phyloP scores from a whole-genome alignment of 2,797 vertebrate genomes.

The Poeciliopsis gracilis region DNA sequence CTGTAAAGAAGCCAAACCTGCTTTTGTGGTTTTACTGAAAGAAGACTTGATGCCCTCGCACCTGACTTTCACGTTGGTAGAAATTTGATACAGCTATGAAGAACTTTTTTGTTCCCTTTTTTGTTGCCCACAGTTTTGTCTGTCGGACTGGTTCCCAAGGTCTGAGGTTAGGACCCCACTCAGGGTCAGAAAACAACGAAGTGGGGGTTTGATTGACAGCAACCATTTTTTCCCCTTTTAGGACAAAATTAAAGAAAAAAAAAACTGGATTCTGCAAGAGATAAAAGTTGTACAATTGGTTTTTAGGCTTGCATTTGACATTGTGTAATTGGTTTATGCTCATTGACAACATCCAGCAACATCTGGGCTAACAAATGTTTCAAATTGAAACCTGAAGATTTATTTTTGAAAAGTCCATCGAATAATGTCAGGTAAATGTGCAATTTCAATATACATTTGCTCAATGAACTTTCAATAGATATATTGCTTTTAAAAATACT shows the following conservation, averaged over 20 bases:
- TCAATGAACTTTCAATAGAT: background rate
- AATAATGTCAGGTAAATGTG: background rate
- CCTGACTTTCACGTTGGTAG: background rate
- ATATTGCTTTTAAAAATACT: background rate
- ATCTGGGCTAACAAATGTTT: background rate
- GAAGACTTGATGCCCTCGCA: constrained; percentile 2
- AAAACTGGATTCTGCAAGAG: background rate
- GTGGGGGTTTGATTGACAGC: background rate
- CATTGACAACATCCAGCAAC: background rate
- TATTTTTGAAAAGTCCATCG: background rate
- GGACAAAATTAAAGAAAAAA: background rate
- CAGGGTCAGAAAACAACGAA: background rate
- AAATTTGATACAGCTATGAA: too few species aligned
- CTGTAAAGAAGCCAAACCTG: constrained; percentile 22
- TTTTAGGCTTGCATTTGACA: background rate
- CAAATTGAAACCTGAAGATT: background rate
- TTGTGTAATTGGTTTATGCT: background rate
- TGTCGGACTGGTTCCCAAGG: background rate
- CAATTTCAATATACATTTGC: background rate
- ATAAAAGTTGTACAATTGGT: background rate
- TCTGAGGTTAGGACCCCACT: background rate
- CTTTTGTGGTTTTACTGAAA: constrained; percentile 21
- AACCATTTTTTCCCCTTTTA: background rate
- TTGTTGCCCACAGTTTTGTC: background rate
- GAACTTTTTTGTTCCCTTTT: background rate